phyloP scores from a whole-genome alignment of 1,140 invertebrate genomes.

The Drosophila ogumai region DNA sequence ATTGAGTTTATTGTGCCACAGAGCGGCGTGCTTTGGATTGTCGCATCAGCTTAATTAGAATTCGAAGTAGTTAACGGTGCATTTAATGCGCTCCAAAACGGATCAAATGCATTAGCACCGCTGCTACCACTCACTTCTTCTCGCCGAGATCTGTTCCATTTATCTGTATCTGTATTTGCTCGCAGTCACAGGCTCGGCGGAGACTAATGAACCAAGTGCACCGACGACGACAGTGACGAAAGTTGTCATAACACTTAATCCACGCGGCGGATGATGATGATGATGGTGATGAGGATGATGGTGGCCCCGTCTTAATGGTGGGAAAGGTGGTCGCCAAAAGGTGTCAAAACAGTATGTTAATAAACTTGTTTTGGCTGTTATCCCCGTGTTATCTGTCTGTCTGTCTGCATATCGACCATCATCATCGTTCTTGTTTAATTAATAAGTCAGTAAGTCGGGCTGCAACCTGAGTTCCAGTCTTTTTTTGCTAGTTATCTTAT shows the following conservation, averaged over 20 bases:
- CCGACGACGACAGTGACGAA: conserved; percentile 19
- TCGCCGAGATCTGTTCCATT: conserved; percentile 39
- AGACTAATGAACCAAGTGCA: conserved; percentile 29
- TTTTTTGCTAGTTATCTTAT: not conserved
- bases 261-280: not conserved
- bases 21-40: conserved; percentile 71
- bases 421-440: conserved; percentile 23
- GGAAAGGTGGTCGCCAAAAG: conserved; percentile 12
- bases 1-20: conserved; percentile 80
- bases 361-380: conserved; percentile 27
- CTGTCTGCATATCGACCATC: conserved; percentile 9
- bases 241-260: conserved; percentile 47
- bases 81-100: conserved; percentile 76
- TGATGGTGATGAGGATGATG: not conserved
- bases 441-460: conserved; percentile 7
- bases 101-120: conserved; percentile 75
- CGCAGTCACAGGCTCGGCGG: not conserved
- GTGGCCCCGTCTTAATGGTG: conserved; percentile 2
- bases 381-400: conserved; percentile 26
- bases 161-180: conserved; percentile 13
- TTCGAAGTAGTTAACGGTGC: conserved; percentile 79
- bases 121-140: conserved; percentile 23
- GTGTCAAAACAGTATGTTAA: conserved; percentile 38
- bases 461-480: not conserved
- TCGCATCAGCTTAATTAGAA: conserved; percentile 81